These are phyloP conservation scores for Caenorhabditis sp. DNA, from an alignment of 2,888 invertebrate genomes.

Conservation along the genomic window DNA sequence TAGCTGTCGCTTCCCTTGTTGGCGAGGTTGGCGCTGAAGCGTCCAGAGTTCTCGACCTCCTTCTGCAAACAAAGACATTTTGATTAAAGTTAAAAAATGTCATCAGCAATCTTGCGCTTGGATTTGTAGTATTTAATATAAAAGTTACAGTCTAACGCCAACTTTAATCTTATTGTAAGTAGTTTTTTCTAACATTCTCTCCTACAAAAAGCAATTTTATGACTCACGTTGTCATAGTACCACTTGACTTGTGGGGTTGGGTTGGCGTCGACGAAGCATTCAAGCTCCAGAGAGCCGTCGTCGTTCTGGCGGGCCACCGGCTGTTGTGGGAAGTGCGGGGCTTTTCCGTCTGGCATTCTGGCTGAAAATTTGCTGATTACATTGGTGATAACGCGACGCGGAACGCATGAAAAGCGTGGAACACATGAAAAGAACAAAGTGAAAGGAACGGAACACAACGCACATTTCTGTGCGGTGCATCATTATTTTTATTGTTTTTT, in stretches of 20 bases:
- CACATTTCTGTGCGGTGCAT: conserved; percentile 16
- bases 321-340: conserved; percentile 83
- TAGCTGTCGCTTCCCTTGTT: conserved; percentile 82
- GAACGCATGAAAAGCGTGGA: not conserved
- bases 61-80: conserved; percentile 78
- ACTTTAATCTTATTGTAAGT: too few relatives aligned
- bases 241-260: conserved; percentile 83
- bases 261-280: conserved; percentile 83
- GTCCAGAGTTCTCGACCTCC: conserved; percentile 77
- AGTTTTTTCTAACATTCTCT: too few relatives aligned
- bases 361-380: conserved; percentile 21
- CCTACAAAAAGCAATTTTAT: not conserved
- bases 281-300: conserved; percentile 83
- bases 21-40: conserved; percentile 80
- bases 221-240: conserved; percentile 82
- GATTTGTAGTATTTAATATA: too few relatives aligned
- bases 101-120: too few relatives aligned
- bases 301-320: conserved; percentile 83
- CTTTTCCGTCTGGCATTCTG: conserved; percentile 82
- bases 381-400: not conserved
- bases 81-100: too few relatives aligned
- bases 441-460: conserved; percentile 18
- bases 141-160: too few relatives aligned
- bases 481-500: conserved; percentile 31
- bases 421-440: conserved; percentile 3